Percentiles rank a stretch among this genome's conserved stretches.
These are phyloP conservation scores for Xenus cinereus DNA, from an alignment of 2,113 vertebrate species.

Conservation along the genomic window DNA sequence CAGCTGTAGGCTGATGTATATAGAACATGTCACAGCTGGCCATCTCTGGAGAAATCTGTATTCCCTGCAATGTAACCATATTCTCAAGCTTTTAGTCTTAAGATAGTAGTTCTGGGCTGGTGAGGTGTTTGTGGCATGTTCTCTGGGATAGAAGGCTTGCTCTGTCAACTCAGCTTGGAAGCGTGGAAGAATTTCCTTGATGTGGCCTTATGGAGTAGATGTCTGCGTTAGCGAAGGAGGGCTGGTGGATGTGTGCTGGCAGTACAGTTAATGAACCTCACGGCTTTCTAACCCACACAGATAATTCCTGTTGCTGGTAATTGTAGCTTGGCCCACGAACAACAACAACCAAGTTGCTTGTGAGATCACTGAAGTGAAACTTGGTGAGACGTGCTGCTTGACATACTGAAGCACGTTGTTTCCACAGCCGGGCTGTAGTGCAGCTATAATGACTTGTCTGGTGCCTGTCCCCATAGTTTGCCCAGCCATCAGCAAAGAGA, in stretches of 20 bases:
- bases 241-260: neutral
- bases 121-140: neutral
- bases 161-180: neutral
- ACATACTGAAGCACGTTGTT: fast-evolving
- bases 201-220: neutral
- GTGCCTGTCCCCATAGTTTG: neutral
- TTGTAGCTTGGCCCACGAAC: neutral
- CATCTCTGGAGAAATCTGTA: neutral
- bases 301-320: neutral
- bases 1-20: neutral
- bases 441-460: neutral
- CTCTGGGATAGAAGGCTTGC: neutral
- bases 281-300: neutral
- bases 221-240: neutral
- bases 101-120: neutral
- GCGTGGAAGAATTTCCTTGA: neutral
- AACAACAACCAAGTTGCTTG: neutral
- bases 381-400: fast-evolving
- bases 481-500: neutral
- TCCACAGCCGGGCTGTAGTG: neutral
- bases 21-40: neutral
- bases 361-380: neutral
- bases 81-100: neutral
- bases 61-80: neutral
- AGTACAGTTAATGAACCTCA: neutral